Base-by-base conservation (phyloP, 2,888 invertebrate species). In the Stenurella melanura region DNA sequence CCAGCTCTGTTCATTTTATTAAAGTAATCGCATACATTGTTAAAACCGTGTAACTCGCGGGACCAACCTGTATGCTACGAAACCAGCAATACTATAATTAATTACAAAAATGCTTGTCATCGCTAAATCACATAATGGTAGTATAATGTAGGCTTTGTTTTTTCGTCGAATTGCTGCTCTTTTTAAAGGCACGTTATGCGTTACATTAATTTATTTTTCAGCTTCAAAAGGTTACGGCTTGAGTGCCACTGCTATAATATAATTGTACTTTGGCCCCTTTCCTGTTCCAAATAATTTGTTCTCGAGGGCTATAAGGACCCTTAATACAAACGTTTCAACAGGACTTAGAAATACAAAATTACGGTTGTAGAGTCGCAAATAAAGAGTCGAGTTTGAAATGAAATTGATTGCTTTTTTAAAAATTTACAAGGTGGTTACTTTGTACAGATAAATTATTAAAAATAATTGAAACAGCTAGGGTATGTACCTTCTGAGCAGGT, bases 181-280 rank as follows among this genome's bases (percentile, higher is more conserved):
- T n/a, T 50, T 50, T 50, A 50, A n/a, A n/a, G 50, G 50, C 50
- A n/a, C 15, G 50, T 50, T 50, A 50, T n/a, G n/a, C n/a, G n/a
- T 50, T n/a, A 15, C n/a, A n/a, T n/a, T 26, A 15, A 26, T 60
- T 26, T 60, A 30, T 60, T 60, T 60, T 60, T 60, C n/a, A 30
- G 50, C 4, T 7, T 60, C 21, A 60, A 30, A 26, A 21, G 60
- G 60, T 60, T 60, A 26, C 60, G 30, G 7, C 7, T 58, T 9
- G 60, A 26, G n/a, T 21, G n/a, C 30, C 26, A n/a, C 21, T 19
- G 15, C 7, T 26, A 9, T 60, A 26, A 60, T 26, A 9, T 60
- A 26, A 60, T 60, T 21, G 60, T 60, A 2, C 30, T 60, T n/a
- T 12, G 60, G 26, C 60, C 30, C n/a, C n/a, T 21, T n/a, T 26